Evolutionary conservation across 2,888 invertebrate genomes (phyloP), one percentile per base, ranked within the genome.

Genomic region (Drosophila atripex): DNA sequence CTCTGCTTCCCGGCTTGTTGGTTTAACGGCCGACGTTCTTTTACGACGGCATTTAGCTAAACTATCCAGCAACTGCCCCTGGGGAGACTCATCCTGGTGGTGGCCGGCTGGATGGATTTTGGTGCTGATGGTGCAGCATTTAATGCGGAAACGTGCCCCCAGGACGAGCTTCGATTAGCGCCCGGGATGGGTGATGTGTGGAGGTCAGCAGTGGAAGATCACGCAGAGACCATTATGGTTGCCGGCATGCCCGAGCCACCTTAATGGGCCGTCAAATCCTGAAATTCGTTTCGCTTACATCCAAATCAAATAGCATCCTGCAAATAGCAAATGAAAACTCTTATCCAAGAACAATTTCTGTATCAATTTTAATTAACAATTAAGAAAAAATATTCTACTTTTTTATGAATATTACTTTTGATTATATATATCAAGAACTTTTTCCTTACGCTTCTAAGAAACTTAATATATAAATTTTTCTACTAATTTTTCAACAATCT

Each of bases 11-110:
- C 47, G 21, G 43, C 43, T 61, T 54, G 61, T 25, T 69, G 53
- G 69, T 55, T 80, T 77, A 58, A 71, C 71, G 65, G 78, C 49
- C 68, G 53, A 47, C 50, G 38, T 56, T 65, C 63, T 58, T 82
- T 82, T 88, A 86, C 86, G 82, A 88, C 64, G 45, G 75, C 82
- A 82, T 82, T 82, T 86, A 82, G 88, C 88, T 88, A 88, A 82
- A 88, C 86, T 82, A 87, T 86, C 72, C 59, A 38, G 39, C 32
- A 25, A 38, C 47, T 52, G 41, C 64, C 73, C 41, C 66, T 52
- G 52, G 56, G 55, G 71, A 61, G 28, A 23, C 46, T 30, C 16
- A 32, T 32, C 43, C 71, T 28, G 25, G 41, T 58, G 57, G 64
- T 57, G 61, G 23, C 21, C 45, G 11, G 14, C 30, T 12, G 38